Conservation (phyloP, 2,797 vertebrate species). For the Avahi laniger region DNA sequence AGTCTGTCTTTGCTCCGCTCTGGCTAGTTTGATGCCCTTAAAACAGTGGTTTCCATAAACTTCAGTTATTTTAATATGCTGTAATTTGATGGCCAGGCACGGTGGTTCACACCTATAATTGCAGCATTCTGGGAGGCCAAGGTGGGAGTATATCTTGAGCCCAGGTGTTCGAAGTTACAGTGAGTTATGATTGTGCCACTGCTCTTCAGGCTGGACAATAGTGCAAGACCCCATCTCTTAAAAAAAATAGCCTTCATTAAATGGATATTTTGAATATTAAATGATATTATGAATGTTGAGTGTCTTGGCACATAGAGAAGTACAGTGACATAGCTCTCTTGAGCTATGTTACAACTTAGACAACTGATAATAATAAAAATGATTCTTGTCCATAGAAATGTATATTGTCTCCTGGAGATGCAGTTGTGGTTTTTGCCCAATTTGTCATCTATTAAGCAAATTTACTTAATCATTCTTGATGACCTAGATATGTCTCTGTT, state of each 20-base stretch:
- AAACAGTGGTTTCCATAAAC: background rate
- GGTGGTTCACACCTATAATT: background rate
- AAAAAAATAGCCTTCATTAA: background rate
- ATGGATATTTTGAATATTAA: slow-evolving; percentile 6
- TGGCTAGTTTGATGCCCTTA: background rate
- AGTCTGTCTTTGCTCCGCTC: background rate
- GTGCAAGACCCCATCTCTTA: background rate
- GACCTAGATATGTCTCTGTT: background rate
- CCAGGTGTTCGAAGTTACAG: background rate
- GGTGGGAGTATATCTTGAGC: background rate
- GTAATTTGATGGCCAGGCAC: background rate
- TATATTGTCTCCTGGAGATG: background rate
- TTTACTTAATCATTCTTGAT: background rate
- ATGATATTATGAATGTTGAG: background rate
- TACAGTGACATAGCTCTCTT: background rate
- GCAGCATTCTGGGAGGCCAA: background rate
- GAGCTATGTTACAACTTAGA: background rate
- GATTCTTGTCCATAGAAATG: slow-evolving; percentile 1
- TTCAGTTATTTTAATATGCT: background rate
- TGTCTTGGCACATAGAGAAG: background rate
- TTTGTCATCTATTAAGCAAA: background rate
- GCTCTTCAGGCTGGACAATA: background rate
- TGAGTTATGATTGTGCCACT: too few species aligned
- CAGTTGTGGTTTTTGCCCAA: background rate
- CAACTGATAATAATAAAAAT: background rate